Conservation (phyloP, 2,888 invertebrate genomes). For the Pherbina coryleti region DNA sequence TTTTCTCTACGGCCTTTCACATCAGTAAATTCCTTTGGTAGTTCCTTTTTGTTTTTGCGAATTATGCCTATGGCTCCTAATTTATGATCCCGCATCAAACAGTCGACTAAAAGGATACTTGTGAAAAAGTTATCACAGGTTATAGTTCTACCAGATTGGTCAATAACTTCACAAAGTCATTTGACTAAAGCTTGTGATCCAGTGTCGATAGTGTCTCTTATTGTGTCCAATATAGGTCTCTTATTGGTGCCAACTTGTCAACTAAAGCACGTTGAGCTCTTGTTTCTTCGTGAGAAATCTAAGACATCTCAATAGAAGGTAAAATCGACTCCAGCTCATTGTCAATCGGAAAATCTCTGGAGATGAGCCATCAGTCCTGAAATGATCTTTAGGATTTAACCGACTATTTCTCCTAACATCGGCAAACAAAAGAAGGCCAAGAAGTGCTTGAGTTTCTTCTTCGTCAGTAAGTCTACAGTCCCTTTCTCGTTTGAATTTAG, state of each 20-base stretch:
- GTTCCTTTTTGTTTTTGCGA: slow-evolving; percentile 25
- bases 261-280: slow-evolving; percentile 16
- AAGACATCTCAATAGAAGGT: slow-evolving; percentile 40
- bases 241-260: slow-evolving; percentile 36
- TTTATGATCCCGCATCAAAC: background rate
- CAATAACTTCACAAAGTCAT: slow-evolving; percentile 45
- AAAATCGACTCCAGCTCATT: slow-evolving; percentile 39
- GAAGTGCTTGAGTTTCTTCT: slow-evolving; percentile 39
- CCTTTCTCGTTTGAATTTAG: too few relatives aligned
- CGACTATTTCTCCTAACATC: slow-evolving; percentile 42
- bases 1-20: slow-evolving; percentile 34
- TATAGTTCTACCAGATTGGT: slow-evolving; percentile 52
- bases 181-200: slow-evolving; percentile 54
- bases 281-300: slow-evolving; percentile 34
- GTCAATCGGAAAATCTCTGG: slow-evolving; percentile 25
- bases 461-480: slow-evolving; percentile 20
- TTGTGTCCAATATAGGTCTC: too few relatives aligned
- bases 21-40: slow-evolving; percentile 37
- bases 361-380: slow-evolving; percentile 39
- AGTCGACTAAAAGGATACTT: slow-evolving; percentile 26
- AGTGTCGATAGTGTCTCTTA: too few relatives aligned
- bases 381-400: slow-evolving; percentile 40
- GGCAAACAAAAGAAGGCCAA: slow-evolving; percentile 45
- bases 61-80: too few relatives aligned
- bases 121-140: slow-evolving; percentile 51